Base-by-base conservation (phyloP, 2,797 vertebrate genomes). In the Gymnoscopelus microlampas region DNA sequence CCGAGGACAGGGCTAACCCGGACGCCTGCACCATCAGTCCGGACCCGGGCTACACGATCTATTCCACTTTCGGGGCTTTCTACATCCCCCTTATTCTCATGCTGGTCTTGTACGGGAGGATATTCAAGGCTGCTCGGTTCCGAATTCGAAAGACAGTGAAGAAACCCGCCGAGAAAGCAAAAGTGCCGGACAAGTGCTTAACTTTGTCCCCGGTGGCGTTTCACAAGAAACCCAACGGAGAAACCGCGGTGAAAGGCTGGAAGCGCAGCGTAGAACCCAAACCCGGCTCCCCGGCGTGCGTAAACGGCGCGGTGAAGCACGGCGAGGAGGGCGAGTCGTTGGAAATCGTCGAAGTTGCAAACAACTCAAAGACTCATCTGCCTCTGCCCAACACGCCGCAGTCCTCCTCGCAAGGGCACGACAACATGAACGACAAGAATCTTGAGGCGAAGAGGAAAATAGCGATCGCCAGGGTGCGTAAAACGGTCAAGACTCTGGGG, bases 11-110 rank as follows among this genome's bases (percentile, higher is more conserved):
- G 73, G 96, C 96, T 3, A 82, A 97, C 84, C 97, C 96, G 0
- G 89, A 99, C 76, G 96, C 95, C 2, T 99, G 98, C 85, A 96
- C 94, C 59, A 99, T 99, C 79, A 99, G 98, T 89, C 96, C 97
- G 86, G 97, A 99, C 85, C 97, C 95, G 2, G 96, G 96, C 71
- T 98, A 99, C 90, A 99, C 98, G 15, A 96, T 99, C 87, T 98
- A 98, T 83, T 99, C 97, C 85, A 99, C 98, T 1, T 99, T 99
- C 68, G 97, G 98, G 68, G 97, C 98, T 51, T 99, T 99, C 92
- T 99, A 99, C 82, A 97, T 99, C 63, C 98, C 97, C 0, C 94
- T 99, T 2, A 89, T 98, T 39, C 95, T 98, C 79, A 99, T 99
- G 97, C 76, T 99, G 79, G 96, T 99, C 50, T 94, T 99, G 4